Evolutionary conservation across 2,888 invertebrate species (phyloP), one percentile per base, ranked within the genome.

Genomic region (Protonemura montana): DNA sequence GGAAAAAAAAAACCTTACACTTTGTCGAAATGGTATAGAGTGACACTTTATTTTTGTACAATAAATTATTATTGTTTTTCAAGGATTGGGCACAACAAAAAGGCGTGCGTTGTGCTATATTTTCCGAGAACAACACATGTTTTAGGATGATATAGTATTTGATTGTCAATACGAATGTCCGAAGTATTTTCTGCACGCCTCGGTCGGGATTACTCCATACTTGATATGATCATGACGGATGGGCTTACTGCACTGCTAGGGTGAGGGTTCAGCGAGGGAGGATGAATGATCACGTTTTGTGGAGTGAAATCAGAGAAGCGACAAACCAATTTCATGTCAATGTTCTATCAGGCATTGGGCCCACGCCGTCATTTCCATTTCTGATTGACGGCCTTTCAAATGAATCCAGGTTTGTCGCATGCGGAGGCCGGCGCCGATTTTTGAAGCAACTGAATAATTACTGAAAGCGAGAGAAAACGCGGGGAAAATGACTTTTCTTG

Each of bases 101-200:
- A 78, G n/a, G n/a, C n/a, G n/a, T 7, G 78, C 78, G 26, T 3
- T 7, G 28, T 13, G 25, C 3, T 78, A 78, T 78, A 76, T 78
- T 78, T 78, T 28, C 16, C 78, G 78, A 21, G 28, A 81, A n/a
- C 30, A 81, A 30, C 81, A 81, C 28, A 30, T 30, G 81, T 30
- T 81, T 30, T 29, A 81, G n/a, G 28, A 81, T 81, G 81, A 82
- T 86, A 84, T 78, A 80, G 86, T 83, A 80, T 78, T 84, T 76
- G 84, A 86, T 78, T 86, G 86, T 86, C 86, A 86, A 84, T 86
- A 86, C 84, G 80, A 86, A 84, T 78, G 86, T 86, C 81, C 84
- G 77, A 84, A 84, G 76, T 86, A 59, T 81, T 1, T 81, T 29
- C 28, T 28, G 28, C 5, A 7, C 81, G 29, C 29, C 30, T 81